phyloP scores from a whole-genome alignment of 2,797 vertebrate species.

The Urophycis tenuis region DNA sequence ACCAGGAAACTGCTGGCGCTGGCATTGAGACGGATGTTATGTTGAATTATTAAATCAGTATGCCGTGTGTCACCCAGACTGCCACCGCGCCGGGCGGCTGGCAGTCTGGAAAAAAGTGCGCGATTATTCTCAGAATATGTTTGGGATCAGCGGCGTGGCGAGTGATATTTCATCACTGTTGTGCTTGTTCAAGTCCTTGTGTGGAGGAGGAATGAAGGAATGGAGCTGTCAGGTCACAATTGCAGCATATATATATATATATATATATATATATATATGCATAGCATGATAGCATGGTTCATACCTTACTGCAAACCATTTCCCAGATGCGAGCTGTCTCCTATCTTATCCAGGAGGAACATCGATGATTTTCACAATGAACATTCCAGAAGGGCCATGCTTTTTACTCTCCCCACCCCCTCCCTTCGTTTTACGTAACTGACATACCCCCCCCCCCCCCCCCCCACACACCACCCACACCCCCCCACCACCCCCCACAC shows the following conservation, averaged over 20 bases:
- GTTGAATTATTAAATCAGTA: background rate
- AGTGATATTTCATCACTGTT: background rate
- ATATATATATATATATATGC: background rate
- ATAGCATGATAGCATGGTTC: background rate
- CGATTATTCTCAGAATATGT: background rate
- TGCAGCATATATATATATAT: background rate
- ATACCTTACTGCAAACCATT: background rate
- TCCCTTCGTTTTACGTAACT: background rate
- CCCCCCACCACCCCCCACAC: no score
- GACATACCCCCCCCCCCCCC: background rate
- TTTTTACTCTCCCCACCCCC: no score
- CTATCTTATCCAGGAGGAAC: background rate
- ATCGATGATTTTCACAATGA: background rate
- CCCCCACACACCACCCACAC: background rate
- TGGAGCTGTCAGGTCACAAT: background rate
- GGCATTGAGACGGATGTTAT: background rate
- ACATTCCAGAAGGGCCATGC: background rate
- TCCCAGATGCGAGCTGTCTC: background rate
- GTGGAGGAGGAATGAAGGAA: background rate
- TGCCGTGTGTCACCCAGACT: background rate
- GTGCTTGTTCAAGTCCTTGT: background rate
- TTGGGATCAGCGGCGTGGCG: background rate
- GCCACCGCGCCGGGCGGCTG: background rate
- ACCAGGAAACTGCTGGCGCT: background rate
- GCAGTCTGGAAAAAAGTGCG: background rate